Conservation (phyloP, 2,113 vertebrate genomes). For the Nicator chloris region DNA sequence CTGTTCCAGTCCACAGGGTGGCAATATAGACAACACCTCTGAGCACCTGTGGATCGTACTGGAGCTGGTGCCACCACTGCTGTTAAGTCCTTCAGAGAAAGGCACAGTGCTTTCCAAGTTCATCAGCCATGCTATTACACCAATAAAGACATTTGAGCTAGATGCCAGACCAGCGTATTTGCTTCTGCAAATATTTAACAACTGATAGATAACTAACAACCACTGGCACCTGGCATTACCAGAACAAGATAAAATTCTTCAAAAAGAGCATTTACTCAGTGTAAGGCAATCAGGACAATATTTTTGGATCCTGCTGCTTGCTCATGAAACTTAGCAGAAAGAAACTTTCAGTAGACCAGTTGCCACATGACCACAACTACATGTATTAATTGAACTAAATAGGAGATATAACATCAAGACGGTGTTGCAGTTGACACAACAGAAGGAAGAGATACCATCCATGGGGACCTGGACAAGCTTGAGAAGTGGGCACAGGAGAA, state of each 20-base stretch:
- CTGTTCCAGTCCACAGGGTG: conserved; percentile 33
- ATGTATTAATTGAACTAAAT: background rate
- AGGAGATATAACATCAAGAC: background rate
- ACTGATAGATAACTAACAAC: background rate
- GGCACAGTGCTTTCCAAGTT: background rate
- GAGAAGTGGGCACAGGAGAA: background rate
- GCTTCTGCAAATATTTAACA: conserved; percentile 14
- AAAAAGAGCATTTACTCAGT: background rate
- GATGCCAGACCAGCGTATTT: background rate
- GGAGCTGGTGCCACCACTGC: background rate
- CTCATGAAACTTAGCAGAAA: background rate
- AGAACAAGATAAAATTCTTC: background rate
- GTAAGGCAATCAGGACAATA: background rate
- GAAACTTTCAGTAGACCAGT: background rate
- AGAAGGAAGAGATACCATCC: background rate
- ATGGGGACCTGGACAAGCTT: background rate
- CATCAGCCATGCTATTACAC: background rate
- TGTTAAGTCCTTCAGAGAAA: background rate
- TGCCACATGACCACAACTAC: background rate
- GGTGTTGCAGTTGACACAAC: background rate
- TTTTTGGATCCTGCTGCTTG: background rate
- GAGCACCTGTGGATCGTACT: accelerated
- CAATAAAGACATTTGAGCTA: background rate
- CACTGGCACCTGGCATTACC: background rate
- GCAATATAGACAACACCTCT: background rate